Evolutionary conservation across 1,140 invertebrate species (phyloP).

Genomic region (Sinonovacula constricta): DNA sequence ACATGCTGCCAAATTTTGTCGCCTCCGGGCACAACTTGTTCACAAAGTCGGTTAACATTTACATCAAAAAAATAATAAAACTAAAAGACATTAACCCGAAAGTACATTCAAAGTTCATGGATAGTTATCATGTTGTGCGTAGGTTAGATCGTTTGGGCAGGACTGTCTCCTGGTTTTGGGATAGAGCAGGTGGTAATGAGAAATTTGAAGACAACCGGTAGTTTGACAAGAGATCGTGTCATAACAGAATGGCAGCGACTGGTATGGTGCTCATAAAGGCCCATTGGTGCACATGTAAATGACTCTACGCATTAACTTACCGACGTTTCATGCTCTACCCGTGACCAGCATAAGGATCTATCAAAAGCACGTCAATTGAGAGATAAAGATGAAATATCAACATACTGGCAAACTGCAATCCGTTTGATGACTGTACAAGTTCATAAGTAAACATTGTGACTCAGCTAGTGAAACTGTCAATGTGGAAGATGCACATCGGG

Average conservation of each 20-base stretch:
- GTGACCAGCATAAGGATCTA: constrained; percentile 44
- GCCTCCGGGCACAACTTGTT: constrained; percentile 59
- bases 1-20: constrained; percentile 78
- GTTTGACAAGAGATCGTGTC: constrained; percentile 40
- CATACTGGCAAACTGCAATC: neutral
- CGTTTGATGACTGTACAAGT: neutral
- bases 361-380: neutral
- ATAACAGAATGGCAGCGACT: constrained; percentile 25
- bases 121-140: constrained; percentile 52
- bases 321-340: neutral
- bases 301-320: constrained; percentile 39
- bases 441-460: constrained; percentile 12
- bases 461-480: neutral
- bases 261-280: constrained; percentile 15
- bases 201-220: constrained; percentile 36
- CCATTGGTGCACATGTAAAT: constrained; percentile 20
- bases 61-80: constrained; percentile 38
- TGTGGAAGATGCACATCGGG: neutral
- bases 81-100: constrained; percentile 22
- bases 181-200: constrained; percentile 67
- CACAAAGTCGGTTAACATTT: constrained; percentile 32
- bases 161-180: constrained; percentile 74
- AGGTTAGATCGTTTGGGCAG: constrained; percentile 75
- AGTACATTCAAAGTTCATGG: constrained; percentile 7
- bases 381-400: constrained; percentile 2